Conservation (phyloP, 2,888 invertebrate genomes). For the Leptopilina syphax region DNA sequence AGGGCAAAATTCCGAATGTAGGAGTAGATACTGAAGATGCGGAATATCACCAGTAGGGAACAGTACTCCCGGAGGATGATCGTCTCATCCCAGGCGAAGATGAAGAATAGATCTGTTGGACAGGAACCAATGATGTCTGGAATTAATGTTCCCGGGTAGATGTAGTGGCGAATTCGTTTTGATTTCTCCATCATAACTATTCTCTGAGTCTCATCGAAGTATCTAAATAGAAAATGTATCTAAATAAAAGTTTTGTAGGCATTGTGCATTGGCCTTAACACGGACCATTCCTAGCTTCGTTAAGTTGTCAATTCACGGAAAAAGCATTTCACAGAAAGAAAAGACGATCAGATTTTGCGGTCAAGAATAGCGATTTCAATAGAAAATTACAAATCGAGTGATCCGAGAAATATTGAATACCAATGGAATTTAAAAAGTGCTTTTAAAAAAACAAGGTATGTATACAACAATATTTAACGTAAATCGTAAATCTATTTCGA, state of each 20-base stretch:
- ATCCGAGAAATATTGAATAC: too few relatives aligned
- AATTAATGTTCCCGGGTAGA: conserved; percentile 61
- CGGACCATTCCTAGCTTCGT: too few relatives aligned
- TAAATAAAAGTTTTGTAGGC: too few relatives aligned
- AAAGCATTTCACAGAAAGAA: neutral
- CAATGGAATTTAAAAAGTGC: too few relatives aligned
- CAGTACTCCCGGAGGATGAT: conserved; percentile 62
- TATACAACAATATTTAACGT: too few relatives aligned
- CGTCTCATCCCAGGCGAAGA: conserved; percentile 57
- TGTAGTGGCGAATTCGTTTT: conserved; percentile 63
- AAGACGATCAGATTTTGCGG: too few relatives aligned
- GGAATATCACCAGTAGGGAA: conserved; percentile 64
- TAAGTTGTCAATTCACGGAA: neutral
- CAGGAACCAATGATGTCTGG: conserved; percentile 68
- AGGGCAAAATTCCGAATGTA: conserved; percentile 61
- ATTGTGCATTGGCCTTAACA: too few relatives aligned
- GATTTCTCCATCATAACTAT: conserved; percentile 62
- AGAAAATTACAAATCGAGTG: too few relatives aligned
- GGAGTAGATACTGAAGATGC: conserved; percentile 61
- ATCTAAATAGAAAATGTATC: conserved; percentile 58
- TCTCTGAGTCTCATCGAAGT: conserved; percentile 63
- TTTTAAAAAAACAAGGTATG: too few relatives aligned
- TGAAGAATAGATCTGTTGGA: conserved; percentile 70
- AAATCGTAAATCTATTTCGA: too few relatives aligned
- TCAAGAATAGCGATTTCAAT: too few relatives aligned